Evolutionary conservation across 2,797 vertebrate genomes (phyloP).

Genomic region (Pelochelys cantorii): DNA sequence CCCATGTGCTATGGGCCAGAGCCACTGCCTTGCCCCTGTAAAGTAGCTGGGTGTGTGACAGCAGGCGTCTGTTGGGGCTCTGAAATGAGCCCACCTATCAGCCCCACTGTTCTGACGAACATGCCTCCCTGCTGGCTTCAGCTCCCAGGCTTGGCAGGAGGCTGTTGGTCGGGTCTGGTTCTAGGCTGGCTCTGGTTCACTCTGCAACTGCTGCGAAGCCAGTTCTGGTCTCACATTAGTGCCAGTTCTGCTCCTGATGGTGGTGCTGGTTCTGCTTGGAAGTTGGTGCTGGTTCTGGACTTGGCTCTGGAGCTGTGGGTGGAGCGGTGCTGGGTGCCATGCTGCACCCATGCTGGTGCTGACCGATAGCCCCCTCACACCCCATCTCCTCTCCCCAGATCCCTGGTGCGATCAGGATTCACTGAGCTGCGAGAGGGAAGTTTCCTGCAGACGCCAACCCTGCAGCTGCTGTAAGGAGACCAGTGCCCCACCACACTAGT

Average conservation of each 20-base stretch:
- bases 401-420: slow-evolving; percentile 64
- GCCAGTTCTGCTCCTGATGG: too few relatives aligned
- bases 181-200: not conserved
- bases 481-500: not conserved
- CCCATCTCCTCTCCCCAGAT: slow-evolving; percentile 48
- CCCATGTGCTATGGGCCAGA: not conserved
- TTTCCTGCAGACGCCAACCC: slow-evolving; percentile 49
- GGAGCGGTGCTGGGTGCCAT: not conserved
- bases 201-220: not conserved
- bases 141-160: not conserved
- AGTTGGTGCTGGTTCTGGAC: not conserved
- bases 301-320: not conserved
- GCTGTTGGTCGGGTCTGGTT: not conserved
- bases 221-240: not conserved
- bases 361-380: too few relatives aligned
- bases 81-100: not conserved
- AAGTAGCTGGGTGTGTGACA: not conserved
- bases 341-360: not conserved
- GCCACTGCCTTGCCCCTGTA: not conserved
- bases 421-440: slow-evolving; percentile 66
- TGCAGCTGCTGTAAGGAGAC: slow-evolving; percentile 67
- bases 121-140: not conserved
- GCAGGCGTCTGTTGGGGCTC: not conserved
- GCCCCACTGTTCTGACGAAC: not conserved
- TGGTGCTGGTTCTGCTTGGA: not conserved